Evolutionary conservation across 2,113 vertebrate genomes (phyloP), one percentile per base, ranked within the genome.

Genomic region (Oryzias woworae): DNA sequence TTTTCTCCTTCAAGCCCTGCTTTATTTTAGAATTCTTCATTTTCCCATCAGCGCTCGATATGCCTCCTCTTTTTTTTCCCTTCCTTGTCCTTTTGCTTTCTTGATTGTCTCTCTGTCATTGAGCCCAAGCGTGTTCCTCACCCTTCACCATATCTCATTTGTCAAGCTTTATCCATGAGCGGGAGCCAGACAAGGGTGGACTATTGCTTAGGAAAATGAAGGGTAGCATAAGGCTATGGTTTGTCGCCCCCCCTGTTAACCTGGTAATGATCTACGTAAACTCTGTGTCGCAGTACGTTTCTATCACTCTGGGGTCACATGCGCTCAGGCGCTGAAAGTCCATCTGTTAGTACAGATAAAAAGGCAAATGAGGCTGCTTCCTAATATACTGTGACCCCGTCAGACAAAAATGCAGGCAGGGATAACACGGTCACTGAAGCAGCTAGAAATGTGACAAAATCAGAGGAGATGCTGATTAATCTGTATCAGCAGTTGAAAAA

Each of bases 261-360:
- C 82, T 72, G 73, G 80, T 78, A 79, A 88, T 88, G 86, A 88
- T 84, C 73, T 85, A 81, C 78, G 73, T 85, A 82, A 81, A 77
- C 73, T 78, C 77, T 61, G 71, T 77, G 86, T 86, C 67, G 44
- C 73, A 62, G 74, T 84, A 87, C 89, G 83, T 85, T 75, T 74
- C 79, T 67, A 75, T 83, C 87, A 77, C 83, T 86, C 80, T 66
- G 51, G 84, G 89, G 89, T 89, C 87, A 86, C 79, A 69, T 53
- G 5, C 71, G 81, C 79, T 48, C 23, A 53, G 78, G 69, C 54
- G 50, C 86, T 83, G 86, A 85, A 86, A 71, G 83, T 78, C 87
- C 89, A 88, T 89, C 89, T 89, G 87, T 87, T 87, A 74, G 73
- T 55, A 67, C 78, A 80, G 82, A 88, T 83, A 85, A 87, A 78